Evolutionary conservation across 2,888 invertebrate genomes (phyloP).

Genomic region (Spilarctia lutea): DNA sequence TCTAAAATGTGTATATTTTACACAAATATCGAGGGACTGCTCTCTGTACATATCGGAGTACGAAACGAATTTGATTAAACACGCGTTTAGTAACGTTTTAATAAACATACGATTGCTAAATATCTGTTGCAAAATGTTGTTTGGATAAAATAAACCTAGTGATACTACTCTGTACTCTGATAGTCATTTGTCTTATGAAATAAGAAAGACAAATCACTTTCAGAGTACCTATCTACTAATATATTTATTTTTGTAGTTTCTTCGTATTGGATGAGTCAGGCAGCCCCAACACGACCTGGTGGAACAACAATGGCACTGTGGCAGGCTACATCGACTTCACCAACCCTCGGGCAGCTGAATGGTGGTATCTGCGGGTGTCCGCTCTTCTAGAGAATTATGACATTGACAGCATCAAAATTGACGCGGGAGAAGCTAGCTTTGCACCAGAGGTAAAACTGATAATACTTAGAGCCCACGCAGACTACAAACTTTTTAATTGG

Average conservation of each 20-base stretch:
- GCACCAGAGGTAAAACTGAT: constrained; percentile 82
- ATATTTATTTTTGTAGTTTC: constrained; percentile 64
- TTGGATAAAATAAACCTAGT: neutral
- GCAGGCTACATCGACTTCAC: constrained; percentile 91
- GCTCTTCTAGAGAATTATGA: constrained; percentile 86
- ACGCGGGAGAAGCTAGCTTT: constrained; percentile 92
- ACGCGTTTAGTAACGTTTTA: too few species aligned
- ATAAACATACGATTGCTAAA: neutral
- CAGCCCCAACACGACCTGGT: constrained; percentile 82
- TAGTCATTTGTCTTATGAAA: too few species aligned
- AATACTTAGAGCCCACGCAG: too few species aligned
- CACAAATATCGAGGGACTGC: too few species aligned
- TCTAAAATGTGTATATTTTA: too few species aligned
- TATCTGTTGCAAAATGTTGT: neutral
- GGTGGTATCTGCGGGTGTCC: constrained; percentile 86
- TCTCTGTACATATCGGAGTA: too few species aligned
- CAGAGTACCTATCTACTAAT: neutral
- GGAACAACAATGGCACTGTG: constrained; percentile 80
- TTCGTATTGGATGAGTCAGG: constrained; percentile 80
- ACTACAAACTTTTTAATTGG: too few species aligned
- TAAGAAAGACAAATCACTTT: neutral
- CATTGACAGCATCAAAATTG: constrained; percentile 93
- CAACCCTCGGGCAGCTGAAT: constrained; percentile 88
- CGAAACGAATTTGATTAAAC: too few species aligned
- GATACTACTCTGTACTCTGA: too few species aligned